A percentile compares a stretch with the other conserved stretches of the same genome.
Conservation (phyloP, 2,797 vertebrate genomes). For the Agapornis canus region DNA sequence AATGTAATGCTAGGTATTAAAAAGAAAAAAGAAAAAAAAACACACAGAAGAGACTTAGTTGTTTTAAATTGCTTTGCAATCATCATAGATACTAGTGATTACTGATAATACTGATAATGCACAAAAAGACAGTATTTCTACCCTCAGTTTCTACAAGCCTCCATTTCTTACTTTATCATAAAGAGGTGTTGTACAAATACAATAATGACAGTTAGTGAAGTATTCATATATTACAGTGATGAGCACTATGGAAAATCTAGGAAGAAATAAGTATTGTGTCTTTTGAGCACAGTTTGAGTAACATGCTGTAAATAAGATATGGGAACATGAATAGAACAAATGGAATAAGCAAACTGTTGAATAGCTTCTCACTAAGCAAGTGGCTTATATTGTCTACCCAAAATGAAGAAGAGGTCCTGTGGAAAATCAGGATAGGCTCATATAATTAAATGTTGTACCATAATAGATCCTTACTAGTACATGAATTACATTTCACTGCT, state of each 20-base stretch:
- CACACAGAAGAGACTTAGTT: not conserved
- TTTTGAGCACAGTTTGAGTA: not conserved
- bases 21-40: not conserved
- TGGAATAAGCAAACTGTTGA: conserved; percentile 1
- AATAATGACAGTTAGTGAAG: not conserved
- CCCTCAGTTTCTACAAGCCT: not conserved
- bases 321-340: not conserved
- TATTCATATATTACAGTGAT: not conserved
- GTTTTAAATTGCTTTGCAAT: not conserved
- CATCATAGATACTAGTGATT: not conserved
- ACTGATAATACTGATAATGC: not conserved
- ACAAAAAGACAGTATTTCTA: not conserved
- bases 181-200: not conserved
- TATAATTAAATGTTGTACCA: not conserved
- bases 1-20: not conserved
- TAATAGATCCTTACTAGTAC: not conserved
- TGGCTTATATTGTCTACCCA: not conserved
- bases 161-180: not conserved
- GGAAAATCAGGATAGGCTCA: not conserved
- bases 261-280: not conserved
- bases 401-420: not conserved
- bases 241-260: not conserved
- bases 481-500: not conserved
- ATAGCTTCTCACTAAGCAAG: not conserved
- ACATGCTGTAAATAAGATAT: not conserved